phyloP scores from a whole-genome alignment of 2,888 invertebrate genomes.

The Cheilosia pagana region DNA sequence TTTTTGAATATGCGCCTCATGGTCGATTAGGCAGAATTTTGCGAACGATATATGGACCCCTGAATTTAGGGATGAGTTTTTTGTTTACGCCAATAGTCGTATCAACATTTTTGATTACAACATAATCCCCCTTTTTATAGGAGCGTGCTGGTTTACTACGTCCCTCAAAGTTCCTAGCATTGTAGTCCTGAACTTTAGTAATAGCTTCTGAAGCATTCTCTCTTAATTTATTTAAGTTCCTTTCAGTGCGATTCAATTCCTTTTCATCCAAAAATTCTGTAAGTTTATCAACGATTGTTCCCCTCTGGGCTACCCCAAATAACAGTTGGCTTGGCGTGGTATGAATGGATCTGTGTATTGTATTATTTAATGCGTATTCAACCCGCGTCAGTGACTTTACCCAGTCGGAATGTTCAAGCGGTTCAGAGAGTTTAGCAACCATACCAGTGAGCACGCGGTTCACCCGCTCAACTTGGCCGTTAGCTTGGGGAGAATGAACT shows the following conservation, averaged over 20 bases:
- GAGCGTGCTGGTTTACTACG: neutral
- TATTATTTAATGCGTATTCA: conserved; percentile 42
- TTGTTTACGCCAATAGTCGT: neutral
- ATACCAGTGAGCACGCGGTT: conserved; percentile 29
- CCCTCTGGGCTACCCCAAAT: neutral
- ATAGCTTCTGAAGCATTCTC: conserved; percentile 4
- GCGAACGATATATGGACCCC: conserved; percentile 7
- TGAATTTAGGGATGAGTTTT: conserved; percentile 15
- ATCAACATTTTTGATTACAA: conserved; percentile 2
- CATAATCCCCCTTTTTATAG: neutral
- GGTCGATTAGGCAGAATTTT: neutral
- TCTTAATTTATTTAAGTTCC: neutral
- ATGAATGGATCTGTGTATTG: conserved; percentile 1
- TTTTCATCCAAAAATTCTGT: conserved; percentile 1
- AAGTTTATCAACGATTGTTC: neutral
- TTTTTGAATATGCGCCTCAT: no score
- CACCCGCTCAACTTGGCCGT: conserved; percentile 76
- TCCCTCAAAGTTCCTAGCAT: neutral
- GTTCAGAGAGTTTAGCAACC: neutral
- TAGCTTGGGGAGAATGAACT: conserved; percentile 76
- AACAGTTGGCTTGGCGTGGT: neutral
- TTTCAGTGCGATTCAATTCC: neutral
- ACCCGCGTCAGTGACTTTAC: neutral
- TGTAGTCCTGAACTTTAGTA: conserved; percentile 1
- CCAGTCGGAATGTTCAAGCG: neutral